These are phyloP conservation scores for Synanthedon formicaeformis DNA, from an alignment of 2,888 invertebrate species.

Conservation along the genomic window DNA sequence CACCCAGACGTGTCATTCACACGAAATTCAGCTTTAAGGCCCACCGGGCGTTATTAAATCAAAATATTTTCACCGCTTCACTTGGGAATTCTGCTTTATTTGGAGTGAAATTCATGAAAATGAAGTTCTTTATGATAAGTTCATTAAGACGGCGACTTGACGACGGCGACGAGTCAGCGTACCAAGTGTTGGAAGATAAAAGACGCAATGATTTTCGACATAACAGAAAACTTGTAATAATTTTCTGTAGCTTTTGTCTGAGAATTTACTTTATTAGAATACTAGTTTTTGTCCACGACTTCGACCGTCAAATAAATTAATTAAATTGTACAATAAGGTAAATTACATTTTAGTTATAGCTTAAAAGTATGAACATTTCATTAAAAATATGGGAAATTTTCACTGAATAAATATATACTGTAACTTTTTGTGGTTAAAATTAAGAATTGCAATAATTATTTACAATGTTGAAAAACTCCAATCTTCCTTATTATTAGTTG, in stretches of 20 bases:
- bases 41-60: constrained; percentile 27
- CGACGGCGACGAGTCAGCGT: constrained; percentile 14
- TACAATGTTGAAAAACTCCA: too few species aligned
- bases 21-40: neutral
- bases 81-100: constrained; percentile 28
- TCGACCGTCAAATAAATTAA: too few species aligned
- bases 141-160: constrained; percentile 33
- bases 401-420: neutral
- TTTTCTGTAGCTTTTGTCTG: too few species aligned
- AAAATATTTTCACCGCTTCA: constrained; percentile 24
- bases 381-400: too few species aligned
- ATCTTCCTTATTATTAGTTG: neutral
- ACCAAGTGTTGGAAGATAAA: constrained; percentile 2
- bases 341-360: too few species aligned
- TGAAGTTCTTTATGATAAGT: constrained; percentile 44
- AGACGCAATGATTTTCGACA: constrained; percentile 25
- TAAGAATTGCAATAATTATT: neutral
- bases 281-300: too few species aligned
- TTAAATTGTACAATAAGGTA: too few species aligned
- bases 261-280: too few species aligned
- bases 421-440: neutral
- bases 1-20: neutral
- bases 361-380: too few species aligned
- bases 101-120: constrained; percentile 32
- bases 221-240: constrained; percentile 6